A percentile compares a stretch with the other conserved stretches of the same genome.
Evolutionary conservation across 2,113 vertebrate genomes (phyloP).

Genomic region (Sinocyclocheilus maitianheensis): DNA sequence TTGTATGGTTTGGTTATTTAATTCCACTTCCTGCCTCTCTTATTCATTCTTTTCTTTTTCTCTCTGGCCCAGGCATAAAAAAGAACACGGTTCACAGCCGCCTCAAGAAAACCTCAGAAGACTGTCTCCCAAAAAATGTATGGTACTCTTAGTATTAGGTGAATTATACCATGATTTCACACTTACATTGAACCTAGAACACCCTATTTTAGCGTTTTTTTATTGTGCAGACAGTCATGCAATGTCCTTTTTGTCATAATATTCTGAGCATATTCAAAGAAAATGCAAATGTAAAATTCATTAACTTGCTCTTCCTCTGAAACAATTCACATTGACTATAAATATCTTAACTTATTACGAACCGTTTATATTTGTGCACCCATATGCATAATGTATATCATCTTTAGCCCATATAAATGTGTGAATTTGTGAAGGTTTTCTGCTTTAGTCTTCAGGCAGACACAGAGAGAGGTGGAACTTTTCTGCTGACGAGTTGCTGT

Average conservation of each 20-base stretch:
- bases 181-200: neutral
- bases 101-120: neutral
- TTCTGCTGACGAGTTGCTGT: slow-evolving; percentile 62
- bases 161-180: neutral
- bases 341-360: neutral
- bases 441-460: neutral
- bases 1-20: neutral
- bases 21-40: neutral
- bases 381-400: neutral
- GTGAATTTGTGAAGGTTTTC: neutral
- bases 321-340: too few relatives aligned
- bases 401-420: neutral
- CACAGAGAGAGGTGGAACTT: slow-evolving; percentile 65
- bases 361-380: neutral
- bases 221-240: neutral
- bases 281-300: too few relatives aligned
- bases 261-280: too few relatives aligned
- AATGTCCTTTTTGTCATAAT: neutral
- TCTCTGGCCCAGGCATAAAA: slow-evolving; percentile 26
- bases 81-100: neutral
- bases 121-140: neutral
- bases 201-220: neutral
- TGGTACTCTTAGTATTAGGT: neutral
- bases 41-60: neutral
- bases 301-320: too few relatives aligned